Evolutionary conservation across 1,140 invertebrate genomes (phyloP).

Genomic region (Riptortus pedestris): DNA sequence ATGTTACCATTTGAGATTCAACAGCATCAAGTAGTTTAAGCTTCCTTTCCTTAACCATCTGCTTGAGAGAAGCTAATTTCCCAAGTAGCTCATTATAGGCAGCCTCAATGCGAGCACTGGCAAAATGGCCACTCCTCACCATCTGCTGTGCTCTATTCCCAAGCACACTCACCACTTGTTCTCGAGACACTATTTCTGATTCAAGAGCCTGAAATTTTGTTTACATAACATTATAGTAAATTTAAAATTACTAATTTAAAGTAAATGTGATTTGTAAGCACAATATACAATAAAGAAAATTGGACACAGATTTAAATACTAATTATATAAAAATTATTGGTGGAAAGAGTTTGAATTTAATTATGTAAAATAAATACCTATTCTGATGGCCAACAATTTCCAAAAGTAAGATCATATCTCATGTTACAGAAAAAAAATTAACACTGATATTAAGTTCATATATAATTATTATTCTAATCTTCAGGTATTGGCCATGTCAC

Average conservation of each 20-base stretch:
- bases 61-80: constrained; percentile 52
- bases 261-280: no score
- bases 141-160: constrained; percentile 62
- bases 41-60: constrained; percentile 58
- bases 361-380: no score
- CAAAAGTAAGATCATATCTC: no score
- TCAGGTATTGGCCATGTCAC: no score
- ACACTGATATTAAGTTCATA: no score
- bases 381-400: no score
- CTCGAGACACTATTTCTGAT: constrained; percentile 68
- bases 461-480: no score
- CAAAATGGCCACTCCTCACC: constrained; percentile 74
- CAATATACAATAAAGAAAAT: constrained; percentile 14
- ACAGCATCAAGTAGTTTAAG: constrained; percentile 66
- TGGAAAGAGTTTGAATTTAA: no score
- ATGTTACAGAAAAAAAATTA: no score
- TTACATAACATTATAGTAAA: neutral
- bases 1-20: constrained; percentile 66
- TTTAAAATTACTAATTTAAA: constrained; percentile 18
- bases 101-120: constrained; percentile 55
- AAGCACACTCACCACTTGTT: constrained; percentile 65
- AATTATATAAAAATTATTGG: no score
- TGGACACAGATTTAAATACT: no score
- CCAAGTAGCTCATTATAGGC: constrained; percentile 52
- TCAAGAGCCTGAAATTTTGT: constrained; percentile 51